Evolutionary conservation across 2,888 invertebrate species (phyloP).

Genomic region (Amitus sp.): DNA sequence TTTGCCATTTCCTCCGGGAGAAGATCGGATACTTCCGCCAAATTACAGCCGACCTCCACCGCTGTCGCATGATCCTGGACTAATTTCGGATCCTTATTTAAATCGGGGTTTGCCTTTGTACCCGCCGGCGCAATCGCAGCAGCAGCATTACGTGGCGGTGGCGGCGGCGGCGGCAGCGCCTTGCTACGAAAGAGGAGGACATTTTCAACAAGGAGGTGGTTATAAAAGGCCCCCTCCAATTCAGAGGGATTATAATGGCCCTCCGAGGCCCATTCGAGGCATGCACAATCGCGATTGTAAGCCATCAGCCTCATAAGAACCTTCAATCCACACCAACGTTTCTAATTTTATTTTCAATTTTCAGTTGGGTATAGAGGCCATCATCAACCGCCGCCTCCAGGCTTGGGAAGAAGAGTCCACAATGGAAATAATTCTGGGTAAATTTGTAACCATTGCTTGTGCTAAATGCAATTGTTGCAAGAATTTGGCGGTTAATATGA

Average conservation of each 20-base stretch:
- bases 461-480: no score
- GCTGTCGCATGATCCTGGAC: conserved; percentile 56
- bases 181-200: conserved; percentile 60
- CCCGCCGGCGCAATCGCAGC: conserved; percentile 55
- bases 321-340: no score
- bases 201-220: conserved; percentile 58
- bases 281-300: conserved; percentile 58
- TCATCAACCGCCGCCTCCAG: conserved; percentile 71
- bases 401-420: conserved; percentile 67
- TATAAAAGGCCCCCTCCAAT: conserved; percentile 55
- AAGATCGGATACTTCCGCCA: conserved; percentile 57
- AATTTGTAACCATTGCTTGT: no score
- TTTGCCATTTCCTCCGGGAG: conserved; percentile 61
- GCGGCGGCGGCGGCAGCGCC: no score
- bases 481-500: no score
- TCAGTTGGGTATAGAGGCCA: conserved; percentile 58
- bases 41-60: conserved; percentile 51
- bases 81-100: conserved; percentile 61
- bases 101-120: conserved; percentile 60
- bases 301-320: no score
- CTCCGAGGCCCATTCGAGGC: conserved; percentile 61
- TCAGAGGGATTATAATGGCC: conserved; percentile 62
- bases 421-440: conserved; percentile 70
- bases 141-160: conserved; percentile 51
- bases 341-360: conserved; percentile 15